Evolutionary conservation across 2,888 invertebrate species (phyloP), one percentile per base, ranked within the genome.

Genomic region (Netelia inedita): DNA sequence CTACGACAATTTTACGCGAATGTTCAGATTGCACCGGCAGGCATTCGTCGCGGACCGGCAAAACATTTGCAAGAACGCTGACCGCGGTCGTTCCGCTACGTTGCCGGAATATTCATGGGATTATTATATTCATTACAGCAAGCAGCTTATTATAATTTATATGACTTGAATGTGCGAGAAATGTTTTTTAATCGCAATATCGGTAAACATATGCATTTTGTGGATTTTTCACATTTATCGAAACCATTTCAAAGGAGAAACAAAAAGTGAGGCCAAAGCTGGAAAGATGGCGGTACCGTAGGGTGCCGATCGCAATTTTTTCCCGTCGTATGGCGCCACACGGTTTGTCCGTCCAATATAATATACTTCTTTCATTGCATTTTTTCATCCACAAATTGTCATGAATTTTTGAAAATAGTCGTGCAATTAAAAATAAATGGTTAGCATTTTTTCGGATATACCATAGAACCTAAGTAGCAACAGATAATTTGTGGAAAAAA

Each of bases 181-280:
- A 35, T 35, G 35, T 6, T 35, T 35, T 35, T 35, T 35, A 35
- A 35, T 35, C 35, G 6, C 35, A 35, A 6, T 8, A 35, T 35
- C 6, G 8, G 35, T 6, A 35, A 35, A 35, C 35, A 6, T 35
- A 35, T 35, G 23, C 23, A 35, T 35, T 6, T 6, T 6, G 35
- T 35, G 35, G 35, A 5, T 35, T 35, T 35, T 35, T 35, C 35
- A 35, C 35, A 35, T 35, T 35, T 35, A 35, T 35, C 35, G 35
- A 5, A 35, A 80, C 76, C 80, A 66, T 57, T 57, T 65, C 50
- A 83, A 10, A 73, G 65, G 66, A 35, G 61, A 74, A 59, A 72
- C 19, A 8, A 59, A 75, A 10, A 80, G 63, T 71, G 79, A 50
- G 75, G 3, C 66, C 1, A n/a, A 16, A 66, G n/a, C 23, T 23